These are phyloP conservation scores for Cryptomyrus ogoouensis DNA, from an alignment of 2,113 vertebrate species.

Conservation along the genomic window DNA sequence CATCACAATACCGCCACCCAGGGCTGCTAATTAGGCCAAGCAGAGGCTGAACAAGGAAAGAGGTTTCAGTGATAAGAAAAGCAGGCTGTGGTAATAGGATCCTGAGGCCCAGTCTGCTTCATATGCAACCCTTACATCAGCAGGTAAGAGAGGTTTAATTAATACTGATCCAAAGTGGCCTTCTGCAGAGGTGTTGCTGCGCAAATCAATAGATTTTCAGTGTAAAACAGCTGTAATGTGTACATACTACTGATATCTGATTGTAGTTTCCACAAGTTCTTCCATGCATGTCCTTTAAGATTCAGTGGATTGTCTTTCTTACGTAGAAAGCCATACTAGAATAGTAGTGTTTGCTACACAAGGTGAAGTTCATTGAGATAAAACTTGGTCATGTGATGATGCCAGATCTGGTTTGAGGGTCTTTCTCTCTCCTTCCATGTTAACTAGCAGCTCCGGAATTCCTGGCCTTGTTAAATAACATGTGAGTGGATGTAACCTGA, in stretches of 20 bases:
- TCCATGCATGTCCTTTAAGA: neutral
- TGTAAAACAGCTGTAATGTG: neutral
- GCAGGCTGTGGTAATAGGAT: conserved; percentile 5
- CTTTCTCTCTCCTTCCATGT: neutral
- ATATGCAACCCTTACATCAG: neutral
- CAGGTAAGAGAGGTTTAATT: neutral
- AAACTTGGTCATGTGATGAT: neutral
- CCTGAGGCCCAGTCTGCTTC: neutral
- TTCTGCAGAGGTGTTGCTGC: neutral
- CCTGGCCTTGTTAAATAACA: neutral
- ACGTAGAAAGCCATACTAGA: neutral
- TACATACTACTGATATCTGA: neutral
- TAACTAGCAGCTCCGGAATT: neutral
- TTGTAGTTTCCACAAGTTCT: neutral
- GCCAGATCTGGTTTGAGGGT: neutral
- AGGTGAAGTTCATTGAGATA: neutral
- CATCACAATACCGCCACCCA: neutral
- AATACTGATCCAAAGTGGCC: neutral
- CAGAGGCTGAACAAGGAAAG: neutral
- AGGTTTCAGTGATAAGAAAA: conserved; percentile 21
- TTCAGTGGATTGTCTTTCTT: neutral
- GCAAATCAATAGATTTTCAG: neutral
- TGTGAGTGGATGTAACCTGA: neutral
- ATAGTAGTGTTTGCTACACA: neutral
- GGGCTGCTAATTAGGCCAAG: conserved; percentile 14